A percentile compares a stretch with the other conserved stretches of the same genome.
Conservation (phyloP, 1,140 invertebrate species). For the Samia ricini region DNA sequence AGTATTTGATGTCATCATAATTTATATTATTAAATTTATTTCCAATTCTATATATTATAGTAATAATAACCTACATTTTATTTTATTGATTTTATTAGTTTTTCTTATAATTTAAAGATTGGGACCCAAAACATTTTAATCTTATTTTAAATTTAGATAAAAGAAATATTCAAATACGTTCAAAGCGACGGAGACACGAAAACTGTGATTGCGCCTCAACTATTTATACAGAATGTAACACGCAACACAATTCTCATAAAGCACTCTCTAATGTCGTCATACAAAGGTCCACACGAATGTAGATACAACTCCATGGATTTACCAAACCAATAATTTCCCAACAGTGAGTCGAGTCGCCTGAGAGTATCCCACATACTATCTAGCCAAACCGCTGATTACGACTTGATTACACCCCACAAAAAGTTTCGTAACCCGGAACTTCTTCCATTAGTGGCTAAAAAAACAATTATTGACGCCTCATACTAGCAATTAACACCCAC, state of each 20-base stretch:
- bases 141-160: too few species aligned
- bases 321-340: slow-evolving; percentile 62
- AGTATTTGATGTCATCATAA: background rate
- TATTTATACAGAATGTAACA: slow-evolving; percentile 48
- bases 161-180: too few species aligned
- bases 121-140: too few species aligned
- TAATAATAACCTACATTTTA: slow-evolving; percentile 19
- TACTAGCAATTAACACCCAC: slow-evolving; percentile 68
- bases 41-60: too few species aligned
- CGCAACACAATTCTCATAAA: slow-evolving; percentile 34
- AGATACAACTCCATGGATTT: slow-evolving; percentile 36
- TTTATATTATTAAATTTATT: too few species aligned
- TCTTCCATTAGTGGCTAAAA: slow-evolving; percentile 60
- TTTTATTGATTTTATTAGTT: too few species aligned
- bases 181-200: slow-evolving; percentile 46
- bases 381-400: slow-evolving; percentile 62
- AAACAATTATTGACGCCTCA: slow-evolving; percentile 68
- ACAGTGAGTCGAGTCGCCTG: slow-evolving; percentile 32
- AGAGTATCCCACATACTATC: slow-evolving; percentile 60
- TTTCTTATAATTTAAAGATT: too few species aligned
- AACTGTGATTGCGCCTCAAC: slow-evolving; percentile 39
- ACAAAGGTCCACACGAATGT: slow-evolving; percentile 45
- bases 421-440: slow-evolving; percentile 70
- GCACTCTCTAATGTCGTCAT: slow-evolving; percentile 67
- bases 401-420: slow-evolving; percentile 69